A percentile compares a stretch with the other conserved stretches of the same genome.
phyloP scores from a whole-genome alignment of 1,140 invertebrate genomes.

The Cherax quadricarinatus region DNA sequence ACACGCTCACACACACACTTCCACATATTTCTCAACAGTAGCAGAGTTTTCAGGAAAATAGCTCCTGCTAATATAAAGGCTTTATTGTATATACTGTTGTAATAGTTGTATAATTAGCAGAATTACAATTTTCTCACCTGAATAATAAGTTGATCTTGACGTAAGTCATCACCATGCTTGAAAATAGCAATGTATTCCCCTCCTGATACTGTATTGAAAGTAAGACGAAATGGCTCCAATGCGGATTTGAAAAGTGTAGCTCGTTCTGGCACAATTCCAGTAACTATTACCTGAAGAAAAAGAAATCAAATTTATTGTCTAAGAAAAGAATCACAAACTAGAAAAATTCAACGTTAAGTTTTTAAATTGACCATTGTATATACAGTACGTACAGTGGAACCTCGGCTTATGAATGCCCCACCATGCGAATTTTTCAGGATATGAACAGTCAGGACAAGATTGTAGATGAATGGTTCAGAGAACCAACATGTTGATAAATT shows the following conservation, averaged over 20 bases:
- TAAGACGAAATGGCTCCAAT: constrained; percentile 97
- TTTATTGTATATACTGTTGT: neutral
- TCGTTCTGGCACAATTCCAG: constrained; percentile 89
- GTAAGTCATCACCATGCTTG: constrained; percentile 98
- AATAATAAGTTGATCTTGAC: constrained; percentile 98
- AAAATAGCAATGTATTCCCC: constrained; percentile 98
- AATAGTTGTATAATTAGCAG: neutral
- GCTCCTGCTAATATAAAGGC: no score
- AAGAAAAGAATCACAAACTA: neutral
- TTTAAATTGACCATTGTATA: neutral
- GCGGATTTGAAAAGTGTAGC: constrained; percentile 97
- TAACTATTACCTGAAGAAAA: constrained; percentile 60
- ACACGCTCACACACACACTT: no score
- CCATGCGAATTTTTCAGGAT: no score
- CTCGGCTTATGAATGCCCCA: no score
- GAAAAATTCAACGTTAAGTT: neutral
- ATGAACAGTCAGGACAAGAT: no score
- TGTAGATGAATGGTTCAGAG: no score
- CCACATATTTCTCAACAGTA: no score
- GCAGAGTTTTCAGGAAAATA: no score
- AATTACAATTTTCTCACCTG: constrained; percentile 75
- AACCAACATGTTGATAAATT: no score
- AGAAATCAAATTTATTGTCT: neutral
- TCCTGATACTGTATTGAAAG: constrained; percentile 89
- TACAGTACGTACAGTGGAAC: no score